Percentiles rank a stretch among this genome's conserved stretches.
phyloP scores from a whole-genome alignment of 2,797 vertebrate genomes.

The Nyctibius grandis region DNA sequence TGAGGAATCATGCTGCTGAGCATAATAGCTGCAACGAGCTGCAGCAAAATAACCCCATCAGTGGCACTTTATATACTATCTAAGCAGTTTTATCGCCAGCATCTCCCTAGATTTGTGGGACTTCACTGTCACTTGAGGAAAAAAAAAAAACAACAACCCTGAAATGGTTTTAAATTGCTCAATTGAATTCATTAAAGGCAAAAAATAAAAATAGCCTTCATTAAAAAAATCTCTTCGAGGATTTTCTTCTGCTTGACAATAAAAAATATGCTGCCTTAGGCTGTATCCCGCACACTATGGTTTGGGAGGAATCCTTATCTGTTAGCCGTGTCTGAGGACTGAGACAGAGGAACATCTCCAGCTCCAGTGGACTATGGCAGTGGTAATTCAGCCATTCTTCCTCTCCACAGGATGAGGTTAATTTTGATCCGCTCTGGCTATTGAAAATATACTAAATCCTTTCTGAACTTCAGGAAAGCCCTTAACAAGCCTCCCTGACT shows the following conservation, averaged over 20 bases:
- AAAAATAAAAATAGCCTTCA: neutral
- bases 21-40: slow-evolving; percentile 29
- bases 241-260: neutral
- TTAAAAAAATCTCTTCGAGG: neutral
- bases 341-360: neutral
- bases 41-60: slow-evolving; percentile 30
- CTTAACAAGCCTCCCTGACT: neutral
- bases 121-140: neutral
- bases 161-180: slow-evolving; percentile 4
- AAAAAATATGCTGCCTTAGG: neutral
- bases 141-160: neutral
- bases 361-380: neutral
- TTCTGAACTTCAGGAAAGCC: neutral
- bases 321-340: neutral
- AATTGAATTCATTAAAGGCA: neutral
- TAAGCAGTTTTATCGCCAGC: neutral
- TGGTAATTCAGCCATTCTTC: neutral
- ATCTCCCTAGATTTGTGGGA: slow-evolving; percentile 2
- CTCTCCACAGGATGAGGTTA: neutral
- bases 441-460: neutral
- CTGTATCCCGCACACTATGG: neutral
- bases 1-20: slow-evolving; percentile 5
- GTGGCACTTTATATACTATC: neutral
- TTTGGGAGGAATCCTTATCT: neutral
- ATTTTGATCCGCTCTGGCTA: neutral